Conservation (phyloP, 2,113 vertebrate species). For the Acinonyx jubatus region DNA sequence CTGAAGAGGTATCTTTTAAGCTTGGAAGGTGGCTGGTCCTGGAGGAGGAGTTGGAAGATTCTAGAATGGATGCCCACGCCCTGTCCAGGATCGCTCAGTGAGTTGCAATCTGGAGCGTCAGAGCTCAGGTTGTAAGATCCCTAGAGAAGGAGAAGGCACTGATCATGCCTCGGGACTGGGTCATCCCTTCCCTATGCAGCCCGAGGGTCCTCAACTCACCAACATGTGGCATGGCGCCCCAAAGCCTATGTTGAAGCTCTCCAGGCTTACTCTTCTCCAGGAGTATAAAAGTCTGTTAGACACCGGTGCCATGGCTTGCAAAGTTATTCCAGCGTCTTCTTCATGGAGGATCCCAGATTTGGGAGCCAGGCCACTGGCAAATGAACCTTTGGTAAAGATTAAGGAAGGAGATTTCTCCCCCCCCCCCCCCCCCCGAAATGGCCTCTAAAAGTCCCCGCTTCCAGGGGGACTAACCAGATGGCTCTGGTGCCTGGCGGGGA, state of each 20-base stretch:
- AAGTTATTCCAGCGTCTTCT: not conserved
- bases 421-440: not conserved
- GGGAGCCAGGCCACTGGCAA: not conserved
- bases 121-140: not conserved
- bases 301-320: not conserved
- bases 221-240: rapidly evolving
- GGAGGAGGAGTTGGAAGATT: not conserved
- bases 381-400: not conserved
- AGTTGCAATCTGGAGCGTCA: not conserved
- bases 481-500: not conserved
- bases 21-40: not conserved
- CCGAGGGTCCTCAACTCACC: too few species aligned
- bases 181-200: rapidly evolving
- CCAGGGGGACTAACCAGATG: not conserved
- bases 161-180: too few species aligned
- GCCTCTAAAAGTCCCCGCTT: not conserved
- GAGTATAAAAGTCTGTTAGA: not conserved
- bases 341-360: not conserved
- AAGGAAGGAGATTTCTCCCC: not conserved
- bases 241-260: not conserved
- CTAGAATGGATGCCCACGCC: not conserved
- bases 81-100: not conserved
- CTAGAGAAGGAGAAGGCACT: not conserved
- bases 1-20: not conserved
- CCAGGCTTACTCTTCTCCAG: not conserved